Conservation (phyloP, 2,113 vertebrate species). For the Zosterops pallidus region DNA sequence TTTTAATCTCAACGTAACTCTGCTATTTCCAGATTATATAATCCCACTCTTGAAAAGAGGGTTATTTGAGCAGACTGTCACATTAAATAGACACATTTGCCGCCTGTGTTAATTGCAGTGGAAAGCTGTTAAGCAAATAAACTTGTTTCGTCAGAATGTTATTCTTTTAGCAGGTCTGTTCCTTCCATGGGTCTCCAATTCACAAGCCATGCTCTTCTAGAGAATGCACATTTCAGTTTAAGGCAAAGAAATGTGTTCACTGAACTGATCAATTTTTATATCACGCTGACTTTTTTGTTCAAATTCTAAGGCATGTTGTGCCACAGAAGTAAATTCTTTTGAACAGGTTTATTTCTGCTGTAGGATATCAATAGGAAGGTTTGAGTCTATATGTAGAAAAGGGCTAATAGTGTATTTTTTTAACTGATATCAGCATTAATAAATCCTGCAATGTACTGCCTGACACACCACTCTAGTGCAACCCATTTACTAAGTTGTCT, state of each 20-base stretch:
- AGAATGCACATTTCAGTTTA: slow-evolving; percentile 34
- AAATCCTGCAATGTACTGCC: background rate
- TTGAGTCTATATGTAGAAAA: background rate
- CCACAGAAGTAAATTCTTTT: background rate
- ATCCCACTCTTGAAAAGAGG: slow-evolving; percentile 13
- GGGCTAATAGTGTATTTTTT: background rate
- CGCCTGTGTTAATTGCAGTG: background rate
- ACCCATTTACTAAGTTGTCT: background rate
- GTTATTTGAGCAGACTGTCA: slow-evolving; percentile 43
- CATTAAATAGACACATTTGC: background rate
- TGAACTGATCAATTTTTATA: slow-evolving; percentile 45
- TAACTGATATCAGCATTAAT: background rate
- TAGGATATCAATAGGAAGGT: background rate
- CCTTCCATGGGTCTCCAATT: background rate
- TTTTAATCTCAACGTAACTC: slow-evolving; percentile 32
- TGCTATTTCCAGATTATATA: slow-evolving; percentile 43
- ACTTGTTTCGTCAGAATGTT: slow-evolving; percentile 43
- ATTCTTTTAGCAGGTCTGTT: slow-evolving; percentile 65
- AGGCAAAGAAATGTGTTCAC: slow-evolving; percentile 17
- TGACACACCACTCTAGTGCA: background rate
- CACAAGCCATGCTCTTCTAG: background rate
- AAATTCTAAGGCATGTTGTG: background rate
- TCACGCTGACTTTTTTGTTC: background rate
- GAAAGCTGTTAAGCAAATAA: slow-evolving; percentile 68
- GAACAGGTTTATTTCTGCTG: background rate